Percentiles rank a stretch among this genome's conserved stretches.
Conservation (phyloP, 2,113 vertebrate genomes). For the Coturnix japonica region DNA sequence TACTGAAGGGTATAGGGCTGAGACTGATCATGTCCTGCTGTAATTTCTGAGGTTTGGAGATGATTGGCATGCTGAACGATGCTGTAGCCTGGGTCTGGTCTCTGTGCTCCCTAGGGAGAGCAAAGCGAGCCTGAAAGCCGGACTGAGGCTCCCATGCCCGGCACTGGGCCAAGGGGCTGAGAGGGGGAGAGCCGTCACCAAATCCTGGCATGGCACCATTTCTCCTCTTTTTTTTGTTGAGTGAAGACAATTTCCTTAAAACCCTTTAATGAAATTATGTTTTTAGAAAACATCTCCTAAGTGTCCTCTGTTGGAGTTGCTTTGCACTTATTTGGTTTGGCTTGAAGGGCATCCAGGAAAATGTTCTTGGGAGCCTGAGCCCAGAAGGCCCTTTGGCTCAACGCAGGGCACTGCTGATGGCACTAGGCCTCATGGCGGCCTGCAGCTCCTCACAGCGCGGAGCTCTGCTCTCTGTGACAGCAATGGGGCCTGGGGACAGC, state of each 20-base stretch:
- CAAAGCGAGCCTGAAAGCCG: neutral
- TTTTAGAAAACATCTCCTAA: neutral
- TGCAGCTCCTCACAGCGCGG: neutral
- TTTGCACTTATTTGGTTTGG: neutral
- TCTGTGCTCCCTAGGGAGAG: neutral
- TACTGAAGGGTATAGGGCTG: neutral
- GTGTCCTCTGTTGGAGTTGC: neutral
- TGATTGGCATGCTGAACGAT: neutral
- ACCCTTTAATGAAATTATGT: neutral
- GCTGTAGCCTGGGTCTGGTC: neutral
- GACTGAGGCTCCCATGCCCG: neutral
- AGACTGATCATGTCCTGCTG: neutral
- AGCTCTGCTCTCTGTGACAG: neutral
- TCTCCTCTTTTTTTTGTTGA: neutral
- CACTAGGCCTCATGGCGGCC: neutral
- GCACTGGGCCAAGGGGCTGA: neutral
- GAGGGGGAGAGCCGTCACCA: rapidly evolving
- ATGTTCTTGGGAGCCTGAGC: neutral
- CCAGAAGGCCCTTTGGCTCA: neutral
- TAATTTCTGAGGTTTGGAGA: neutral
- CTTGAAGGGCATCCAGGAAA: slow-evolving; percentile 49
- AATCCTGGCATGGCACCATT: neutral
- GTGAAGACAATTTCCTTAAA: slow-evolving; percentile 30
- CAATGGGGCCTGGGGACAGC: neutral
- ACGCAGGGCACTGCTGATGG: neutral